phyloP scores from a whole-genome alignment of 2,888 invertebrate genomes.

The Ptychoptera albimana region DNA sequence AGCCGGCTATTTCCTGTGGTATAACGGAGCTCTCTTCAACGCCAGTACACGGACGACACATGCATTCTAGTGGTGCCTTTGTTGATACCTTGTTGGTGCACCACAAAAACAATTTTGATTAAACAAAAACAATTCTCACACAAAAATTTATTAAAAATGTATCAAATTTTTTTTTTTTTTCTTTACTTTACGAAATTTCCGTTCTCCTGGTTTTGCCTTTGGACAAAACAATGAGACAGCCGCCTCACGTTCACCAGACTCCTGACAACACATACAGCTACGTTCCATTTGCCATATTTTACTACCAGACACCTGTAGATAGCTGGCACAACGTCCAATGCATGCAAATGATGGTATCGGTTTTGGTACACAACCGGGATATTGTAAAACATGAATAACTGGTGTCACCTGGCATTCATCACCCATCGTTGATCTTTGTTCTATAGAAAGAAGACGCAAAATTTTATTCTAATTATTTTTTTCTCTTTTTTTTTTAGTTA shows the following conservation, averaged over 20 bases:
- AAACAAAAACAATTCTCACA: neutral
- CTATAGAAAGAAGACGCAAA: neutral
- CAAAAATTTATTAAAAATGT: neutral
- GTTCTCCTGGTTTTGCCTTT: slow-evolving; percentile 71
- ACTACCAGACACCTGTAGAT: slow-evolving; percentile 85
- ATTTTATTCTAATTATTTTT: slow-evolving; percentile 3
- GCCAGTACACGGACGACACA: slow-evolving; percentile 84
- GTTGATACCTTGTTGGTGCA: slow-evolving; percentile 54
- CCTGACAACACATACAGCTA: slow-evolving; percentile 90
- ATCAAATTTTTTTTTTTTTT: neutral
- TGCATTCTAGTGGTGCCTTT: slow-evolving; percentile 82
- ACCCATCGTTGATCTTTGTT: slow-evolving; percentile 1
- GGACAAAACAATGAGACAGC: slow-evolving; percentile 78
- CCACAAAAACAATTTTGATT: neutral
- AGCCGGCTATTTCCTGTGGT: slow-evolving; percentile 80
- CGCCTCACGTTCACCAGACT: slow-evolving; percentile 82
- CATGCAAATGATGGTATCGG: slow-evolving; percentile 89
- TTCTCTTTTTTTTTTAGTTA: neutral
- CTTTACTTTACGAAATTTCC: slow-evolving; percentile 64
- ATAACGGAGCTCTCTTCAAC: slow-evolving; percentile 76
- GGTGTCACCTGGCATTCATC: slow-evolving; percentile 86
- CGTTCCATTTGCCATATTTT: slow-evolving; percentile 95
- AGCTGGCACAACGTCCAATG: slow-evolving; percentile 78
- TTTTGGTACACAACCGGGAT: slow-evolving; percentile 82
- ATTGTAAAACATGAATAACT: slow-evolving; percentile 79